Conservation (phyloP, 1,140 invertebrate genomes). For the Ridgeia piscesae region DNA sequence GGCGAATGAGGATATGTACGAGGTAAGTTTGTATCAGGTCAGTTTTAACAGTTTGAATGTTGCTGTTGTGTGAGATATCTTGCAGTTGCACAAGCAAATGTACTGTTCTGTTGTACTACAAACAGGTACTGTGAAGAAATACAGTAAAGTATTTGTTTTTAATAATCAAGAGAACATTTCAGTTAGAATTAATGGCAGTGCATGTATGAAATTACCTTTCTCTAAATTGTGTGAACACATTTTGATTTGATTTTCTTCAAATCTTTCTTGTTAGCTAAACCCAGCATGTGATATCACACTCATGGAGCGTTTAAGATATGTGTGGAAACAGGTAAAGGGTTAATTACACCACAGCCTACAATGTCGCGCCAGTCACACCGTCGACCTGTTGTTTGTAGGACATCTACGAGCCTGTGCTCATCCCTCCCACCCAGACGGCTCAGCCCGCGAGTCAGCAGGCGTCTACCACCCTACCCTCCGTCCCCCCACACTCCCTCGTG, state of each 20-base stretch:
- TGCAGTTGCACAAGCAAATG: not conserved
- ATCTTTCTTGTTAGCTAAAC: too few species aligned
- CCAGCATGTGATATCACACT: too few species aligned
- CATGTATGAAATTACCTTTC: not conserved
- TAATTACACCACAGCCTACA: not conserved
- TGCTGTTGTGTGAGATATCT: not conserved
- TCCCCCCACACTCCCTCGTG: slow-evolving; percentile 85
- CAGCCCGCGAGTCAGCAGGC: not conserved
- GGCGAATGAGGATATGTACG: slow-evolving; percentile 70
- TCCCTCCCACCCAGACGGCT: not conserved
- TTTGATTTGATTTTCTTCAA: too few species aligned
- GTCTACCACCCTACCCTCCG: slow-evolving; percentile 47
- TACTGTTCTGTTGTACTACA: not conserved
- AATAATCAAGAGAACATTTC: not conserved
- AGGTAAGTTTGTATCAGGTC: slow-evolving; percentile 54
- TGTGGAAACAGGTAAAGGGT: too few species aligned
- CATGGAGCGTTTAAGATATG: too few species aligned
- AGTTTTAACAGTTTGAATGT: not conserved
- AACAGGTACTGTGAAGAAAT: not conserved
- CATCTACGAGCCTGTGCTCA: not conserved
- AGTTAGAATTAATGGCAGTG: not conserved
- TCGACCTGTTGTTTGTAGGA: not conserved
- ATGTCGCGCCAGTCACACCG: not conserved
- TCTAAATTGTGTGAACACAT: not conserved
- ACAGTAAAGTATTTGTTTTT: not conserved